These are phyloP conservation scores for Anguilla pacifica DNA, from an alignment of 2,797 vertebrate species.

Conservation along the genomic window DNA sequence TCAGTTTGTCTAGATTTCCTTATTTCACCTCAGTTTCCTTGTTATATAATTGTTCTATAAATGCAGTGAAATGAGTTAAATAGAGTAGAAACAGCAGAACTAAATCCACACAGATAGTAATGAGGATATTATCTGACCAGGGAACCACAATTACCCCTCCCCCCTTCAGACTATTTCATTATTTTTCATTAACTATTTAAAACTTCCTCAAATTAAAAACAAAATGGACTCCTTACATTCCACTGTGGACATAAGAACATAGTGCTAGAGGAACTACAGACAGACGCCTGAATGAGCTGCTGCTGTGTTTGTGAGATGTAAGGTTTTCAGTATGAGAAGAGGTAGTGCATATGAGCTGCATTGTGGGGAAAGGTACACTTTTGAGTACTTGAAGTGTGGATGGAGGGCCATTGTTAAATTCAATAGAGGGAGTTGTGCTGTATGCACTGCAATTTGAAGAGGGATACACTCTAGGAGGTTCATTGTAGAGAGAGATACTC, in stretches of 20 bases:
- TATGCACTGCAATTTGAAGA: too few relatives aligned
- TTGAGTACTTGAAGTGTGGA: too few relatives aligned
- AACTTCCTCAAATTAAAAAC: not conserved
- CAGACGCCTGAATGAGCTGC: not conserved
- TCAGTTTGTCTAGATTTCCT: too few relatives aligned
- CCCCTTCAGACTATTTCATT: not conserved
- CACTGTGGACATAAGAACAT: not conserved
- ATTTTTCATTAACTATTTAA: not conserved
- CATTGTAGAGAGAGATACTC: too few relatives aligned
- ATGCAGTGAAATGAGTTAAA: not conserved
- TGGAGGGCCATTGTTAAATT: too few relatives aligned
- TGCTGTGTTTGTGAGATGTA: too few relatives aligned
- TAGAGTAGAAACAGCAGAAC: not conserved
- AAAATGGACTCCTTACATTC: not conserved
- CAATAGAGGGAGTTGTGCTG: too few relatives aligned
- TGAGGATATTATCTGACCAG: not conserved
- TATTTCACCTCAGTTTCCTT: too few relatives aligned
- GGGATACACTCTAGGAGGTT: too few relatives aligned
- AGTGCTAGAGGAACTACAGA: not conserved
- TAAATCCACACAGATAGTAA: not conserved
- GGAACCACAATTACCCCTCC: not conserved
- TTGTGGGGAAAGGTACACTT: too few relatives aligned
- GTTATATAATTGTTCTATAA: not conserved
- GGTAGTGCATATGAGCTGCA: too few relatives aligned
- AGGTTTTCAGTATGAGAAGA: too few relatives aligned